Evolutionary conservation across 2,113 vertebrate species (phyloP), one percentile per base, ranked within the genome.

Genomic region (Benitochromis conjunctus): DNA sequence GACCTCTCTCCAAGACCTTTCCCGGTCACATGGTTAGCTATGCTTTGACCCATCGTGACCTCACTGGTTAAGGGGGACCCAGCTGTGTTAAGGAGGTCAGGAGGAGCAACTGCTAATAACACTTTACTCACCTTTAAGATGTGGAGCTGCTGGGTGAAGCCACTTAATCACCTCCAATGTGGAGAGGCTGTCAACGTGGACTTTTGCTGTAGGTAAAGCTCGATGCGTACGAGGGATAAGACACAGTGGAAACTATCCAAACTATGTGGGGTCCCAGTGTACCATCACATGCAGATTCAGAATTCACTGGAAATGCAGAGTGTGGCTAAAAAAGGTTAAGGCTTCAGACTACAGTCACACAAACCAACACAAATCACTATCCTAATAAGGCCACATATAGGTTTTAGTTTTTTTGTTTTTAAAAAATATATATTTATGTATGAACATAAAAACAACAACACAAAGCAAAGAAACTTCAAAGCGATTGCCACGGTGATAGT

Each of bases 1-100:
- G 66, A 92, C 94, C 92, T 76, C 76, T 91, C 85, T 71, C 81
- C 69, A 46, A 86, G 85, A 92, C 93, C 90, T 89, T 83, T 71
- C 43, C 79, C 11, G 43, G 91, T 95, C 96, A 95, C 94, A 93
- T 92, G 95, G 88, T 82, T 79, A 18, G 89, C 83, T 92, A 89
- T 92, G 92, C 91, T 79, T 69, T 88, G 87, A 91, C 92, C 90
- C 80, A 19, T 58, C 6, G 2, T 54, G 81, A 95, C 94, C 94
- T 83, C 3, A 14, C 11, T 74, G 84, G 90, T 83, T 88, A 82
- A 86, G 69, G 86, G 81, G 88, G 82, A 83, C 76, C 86, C 91
- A 91, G 92, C 91, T 89, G 85, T 85, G 89, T 86, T 55, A 51
- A 46, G 43, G 80, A 92, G 93, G 92, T 94, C 94, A 94, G 82